These are phyloP conservation scores for Adelosebastes latens DNA, from an alignment of 2,797 vertebrate genomes.

Conservation along the genomic window DNA sequence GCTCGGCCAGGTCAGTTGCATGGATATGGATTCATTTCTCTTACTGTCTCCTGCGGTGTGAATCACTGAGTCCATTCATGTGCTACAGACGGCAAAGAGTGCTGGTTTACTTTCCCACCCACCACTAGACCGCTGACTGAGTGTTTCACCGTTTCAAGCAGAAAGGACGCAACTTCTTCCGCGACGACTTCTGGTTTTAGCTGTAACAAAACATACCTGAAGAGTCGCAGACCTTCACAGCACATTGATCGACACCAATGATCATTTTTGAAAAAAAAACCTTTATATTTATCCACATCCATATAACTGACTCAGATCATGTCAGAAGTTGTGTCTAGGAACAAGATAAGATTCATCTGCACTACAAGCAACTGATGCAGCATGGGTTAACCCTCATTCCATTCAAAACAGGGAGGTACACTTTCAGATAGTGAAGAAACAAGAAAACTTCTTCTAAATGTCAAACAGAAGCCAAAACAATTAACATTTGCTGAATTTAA, in stretches of 20 bases:
- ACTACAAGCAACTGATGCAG: not conserved
- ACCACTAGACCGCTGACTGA: not conserved
- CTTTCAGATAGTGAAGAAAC: conserved; percentile 16
- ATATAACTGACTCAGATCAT: not conserved
- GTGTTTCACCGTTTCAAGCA: not conserved
- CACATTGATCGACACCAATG: not conserved
- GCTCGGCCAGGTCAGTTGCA: not conserved
- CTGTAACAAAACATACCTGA: not conserved
- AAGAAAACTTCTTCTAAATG: conserved; percentile 16
- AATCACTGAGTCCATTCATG: not conserved
- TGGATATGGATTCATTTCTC: conserved; percentile 1
- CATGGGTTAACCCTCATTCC: not conserved
- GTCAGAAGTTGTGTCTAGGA: not conserved
- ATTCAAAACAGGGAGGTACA: conserved; percentile 10
- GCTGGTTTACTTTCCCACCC: not conserved
- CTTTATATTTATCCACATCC: conserved; percentile 3
- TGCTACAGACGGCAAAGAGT: not conserved
- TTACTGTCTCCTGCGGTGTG: not conserved
- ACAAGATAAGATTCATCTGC: not conserved
- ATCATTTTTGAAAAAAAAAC: not conserved
- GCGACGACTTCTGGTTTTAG: not conserved
- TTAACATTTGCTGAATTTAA: conserved; percentile 17
- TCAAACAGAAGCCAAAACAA: conserved; percentile 24
- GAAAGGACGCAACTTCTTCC: not conserved
- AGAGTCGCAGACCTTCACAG: not conserved